Evolutionary conservation across 1,140 invertebrate genomes (phyloP), one percentile per base, ranked within the genome.

Genomic region (Zaprionus vittiger): DNA sequence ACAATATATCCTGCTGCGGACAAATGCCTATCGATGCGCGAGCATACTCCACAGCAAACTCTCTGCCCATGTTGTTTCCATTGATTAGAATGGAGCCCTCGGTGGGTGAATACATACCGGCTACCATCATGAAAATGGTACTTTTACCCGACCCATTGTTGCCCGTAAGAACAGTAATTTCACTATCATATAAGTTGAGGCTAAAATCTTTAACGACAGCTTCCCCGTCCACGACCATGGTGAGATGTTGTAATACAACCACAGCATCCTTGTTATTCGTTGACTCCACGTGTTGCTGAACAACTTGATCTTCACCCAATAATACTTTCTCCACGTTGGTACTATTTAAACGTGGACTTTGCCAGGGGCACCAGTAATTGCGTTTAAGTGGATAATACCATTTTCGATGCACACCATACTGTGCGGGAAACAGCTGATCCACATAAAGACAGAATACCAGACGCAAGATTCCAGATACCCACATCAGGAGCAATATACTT

Each of bases 1-100:
- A 98, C 1, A 99, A 94, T 75, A 98, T 96, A 92, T 99, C 97
- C 87, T 98, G 96, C 93, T 99, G 98, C 9, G 98, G 98, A 93
- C 98, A 99, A 1, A 98, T 93, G 1, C 97, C 96, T 1, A 98
- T 4, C 6, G 62, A 74, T 1, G 24, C 9, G 0, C 64, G 70
- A 0, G 77, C 80, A n/a, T 15, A 26, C 1, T 24, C 2, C 24
- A 15, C 4, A 9, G 31, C 31, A 34, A 11, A 34, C 31, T 64
- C 91, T 73, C 95, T 95, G 31, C 91, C 83, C 49, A 96, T 95
- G 83, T 96, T 95, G 80, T 93, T 94, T 7, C 95, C 96, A 79
- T 95, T 95, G 2, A 97, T 93, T 2, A 93, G 67, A 0, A 96
- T 95, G 3, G 94, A 94, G 12, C 96, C 96, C 66, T 91, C 93